Evolutionary conservation across 1,140 invertebrate species (phyloP), one percentile per base, ranked within the genome.

Genomic region (Drosophila equinoxialis): DNA sequence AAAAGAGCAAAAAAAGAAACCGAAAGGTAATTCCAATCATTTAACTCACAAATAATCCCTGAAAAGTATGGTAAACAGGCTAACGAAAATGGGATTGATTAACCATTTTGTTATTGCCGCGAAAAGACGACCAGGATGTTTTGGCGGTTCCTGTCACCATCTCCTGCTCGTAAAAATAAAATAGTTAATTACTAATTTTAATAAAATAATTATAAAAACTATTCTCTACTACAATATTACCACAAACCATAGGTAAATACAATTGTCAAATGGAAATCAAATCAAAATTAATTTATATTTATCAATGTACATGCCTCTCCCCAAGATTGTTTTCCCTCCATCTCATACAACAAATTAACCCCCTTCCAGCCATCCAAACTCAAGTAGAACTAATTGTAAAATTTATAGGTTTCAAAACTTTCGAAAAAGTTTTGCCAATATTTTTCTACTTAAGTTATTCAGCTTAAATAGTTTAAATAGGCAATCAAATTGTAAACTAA

Each of bases 131-230:
- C 3, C 14, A 48, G 20, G 45, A 26, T 6, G 48, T 54, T 13
- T 54, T 11, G 2, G 35, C 35, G 35, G 17, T 51, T 23, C 17
- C 45, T 51, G 45, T 7, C 17, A n/a, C 7, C 20, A 6, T 8
- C 17, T 20, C 6, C 8, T 51, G 45, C 45, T 8, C 45, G 17
- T 11, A 51, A 54, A 42, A 58, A 73, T 64, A 66, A 83, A 80
- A 86, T 85, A 85, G 81, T 68, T 86, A 86, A 85, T 74, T 85
- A 74, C 79, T 83, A 76, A 83, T 72, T 68, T 76, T 71, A 74
- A 89, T 68, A 70, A 74, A 83, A 79, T 83, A 68, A 77, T 69
- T 69, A 77, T 42, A 75, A 59, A 79, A 63, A 54, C 74, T 65
- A 68, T 72, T 17, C 17, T 51, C 45, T 23, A 51, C 45, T 51